phyloP scores from a whole-genome alignment of 2,888 invertebrate species.

The Pseudoips prasinana region DNA sequence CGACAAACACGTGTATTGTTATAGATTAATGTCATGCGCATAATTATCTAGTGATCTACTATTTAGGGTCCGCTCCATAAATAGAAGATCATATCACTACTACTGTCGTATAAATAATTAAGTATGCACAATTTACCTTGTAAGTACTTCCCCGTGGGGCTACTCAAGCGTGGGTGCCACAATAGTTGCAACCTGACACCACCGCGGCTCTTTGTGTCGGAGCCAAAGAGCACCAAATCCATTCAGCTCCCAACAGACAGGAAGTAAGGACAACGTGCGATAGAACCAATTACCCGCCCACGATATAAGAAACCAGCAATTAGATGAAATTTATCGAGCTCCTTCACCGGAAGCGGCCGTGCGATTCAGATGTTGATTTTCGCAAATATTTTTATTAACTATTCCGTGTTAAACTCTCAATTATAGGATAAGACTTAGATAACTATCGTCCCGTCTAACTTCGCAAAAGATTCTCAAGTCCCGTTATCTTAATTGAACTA shows the following conservation, averaged over 20 bases:
- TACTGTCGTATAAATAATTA: no score
- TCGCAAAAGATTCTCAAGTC: no score
- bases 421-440: no score
- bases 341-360: constrained; percentile 56
- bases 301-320: constrained; percentile 77
- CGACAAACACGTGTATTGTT: no score
- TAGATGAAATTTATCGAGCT: constrained; percentile 68
- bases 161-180: constrained; percentile 60
- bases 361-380: constrained; percentile 32
- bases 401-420: no score
- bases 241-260: constrained; percentile 70
- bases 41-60: no score
- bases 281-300: constrained; percentile 78
- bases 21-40: no score
- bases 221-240: constrained; percentile 44
- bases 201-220: constrained; percentile 56
- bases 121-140: constrained; percentile 37
- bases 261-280: constrained; percentile 74
- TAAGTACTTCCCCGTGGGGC: constrained; percentile 20
- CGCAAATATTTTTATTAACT: constrained; percentile 23
- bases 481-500: no score
- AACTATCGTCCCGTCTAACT: no score
- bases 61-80: no score
- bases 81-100: no score
- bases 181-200: constrained; percentile 69